Percentiles rank a stretch among this genome's conserved stretches.
Evolutionary conservation across 2,888 invertebrate genomes (phyloP).

Genomic region (Stenurella melanura): DNA sequence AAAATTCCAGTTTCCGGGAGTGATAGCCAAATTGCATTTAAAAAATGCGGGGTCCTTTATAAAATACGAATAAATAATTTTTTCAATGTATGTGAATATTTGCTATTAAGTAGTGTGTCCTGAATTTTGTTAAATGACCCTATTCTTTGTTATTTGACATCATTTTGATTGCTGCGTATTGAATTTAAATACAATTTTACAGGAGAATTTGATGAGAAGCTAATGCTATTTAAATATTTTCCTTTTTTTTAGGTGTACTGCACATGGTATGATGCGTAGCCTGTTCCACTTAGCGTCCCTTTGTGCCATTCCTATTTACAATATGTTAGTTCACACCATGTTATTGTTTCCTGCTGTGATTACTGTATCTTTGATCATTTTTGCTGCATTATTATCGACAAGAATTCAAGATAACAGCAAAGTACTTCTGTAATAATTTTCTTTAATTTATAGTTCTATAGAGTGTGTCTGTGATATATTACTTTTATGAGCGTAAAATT

Average conservation of each 20-base stretch:
- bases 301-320: slow-evolving; percentile 73
- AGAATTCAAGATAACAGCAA: slow-evolving; percentile 72
- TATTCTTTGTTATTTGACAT: no score
- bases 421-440: slow-evolving; percentile 67
- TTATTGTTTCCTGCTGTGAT: slow-evolving; percentile 70
- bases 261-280: slow-evolving; percentile 76
- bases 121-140: no score
- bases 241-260: slow-evolving; percentile 75
- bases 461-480: slow-evolving; percentile 57
- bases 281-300: slow-evolving; percentile 75
- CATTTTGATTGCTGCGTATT: no score
- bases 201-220: neutral
- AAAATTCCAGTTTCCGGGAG: no score
- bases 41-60: no score
- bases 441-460: slow-evolving; percentile 16
- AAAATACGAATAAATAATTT: no score
- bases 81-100: no score
- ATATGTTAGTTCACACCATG: slow-evolving; percentile 68
- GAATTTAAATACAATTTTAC: no score
- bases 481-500: slow-evolving; percentile 23
- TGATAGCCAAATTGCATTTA: no score
- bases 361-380: slow-evolving; percentile 66
- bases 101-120: no score
- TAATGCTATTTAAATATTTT: slow-evolving; percentile 17
- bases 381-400: slow-evolving; percentile 68